Base-by-base conservation (phyloP, 2,888 invertebrate genomes). In the Lepidochrysops patricia region DNA sequence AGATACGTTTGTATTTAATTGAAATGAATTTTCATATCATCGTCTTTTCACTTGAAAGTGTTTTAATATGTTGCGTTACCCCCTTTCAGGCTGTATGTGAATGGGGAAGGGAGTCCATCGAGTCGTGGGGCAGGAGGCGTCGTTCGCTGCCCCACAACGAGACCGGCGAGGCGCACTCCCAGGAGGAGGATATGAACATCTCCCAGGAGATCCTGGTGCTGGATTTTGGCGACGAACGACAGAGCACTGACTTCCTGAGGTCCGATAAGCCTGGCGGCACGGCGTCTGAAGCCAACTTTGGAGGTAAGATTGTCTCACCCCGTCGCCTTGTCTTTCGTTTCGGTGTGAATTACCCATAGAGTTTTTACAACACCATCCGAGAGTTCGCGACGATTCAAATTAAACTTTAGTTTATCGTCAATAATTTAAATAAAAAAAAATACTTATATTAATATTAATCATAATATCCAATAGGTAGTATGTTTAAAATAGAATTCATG, bases 161-260 rank as follows among this genome's bases (percentile, higher is more conserved):
- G 72, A 93, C 92, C 69, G 90, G 89, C 27, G 91, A 92, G 62
- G 91, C 91, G 32, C 91, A 93, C 64, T 90, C 88, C 60, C 92
- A 92, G 64, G 93, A 93, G 61, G 95, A 95, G 69, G 95, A 96
- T 73, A 97, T 97, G 96, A 97, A 97, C 67, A 92, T 98, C 64
- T 97, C 97, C 49, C 97, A 97, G 82, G 97, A 98, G 85, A 97
- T 98, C 74, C 90, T 97, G 23, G 97, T 97, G 2, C 88, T 97
- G 67, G 97, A 98, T 90, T 96, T 97, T 72, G 97, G 97, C 57
- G 97, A 97, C 84, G 97, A 97, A 66, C 70, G 94, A 70, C 95
- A 96, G 80, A 93, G 93, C 57, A 91, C 91, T 49, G 95, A 96
- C 67, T 96, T 93, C 86, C 90, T 96, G 68, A 94, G 94, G 76